Conservation (phyloP, 2,797 vertebrate species). For the Salmo trutta region DNA sequence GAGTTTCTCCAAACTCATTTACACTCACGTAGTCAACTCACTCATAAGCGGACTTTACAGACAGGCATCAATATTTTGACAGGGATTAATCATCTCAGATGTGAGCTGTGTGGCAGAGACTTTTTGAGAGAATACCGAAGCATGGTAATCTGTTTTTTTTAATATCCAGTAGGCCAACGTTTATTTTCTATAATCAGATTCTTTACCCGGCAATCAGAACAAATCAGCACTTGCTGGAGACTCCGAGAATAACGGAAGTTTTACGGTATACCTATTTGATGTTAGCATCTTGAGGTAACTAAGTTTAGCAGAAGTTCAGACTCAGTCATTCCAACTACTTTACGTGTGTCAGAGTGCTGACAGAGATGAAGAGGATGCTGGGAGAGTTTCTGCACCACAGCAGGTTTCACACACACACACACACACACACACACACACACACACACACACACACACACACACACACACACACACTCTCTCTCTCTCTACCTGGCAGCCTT, state of each 20-base stretch:
- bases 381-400: constrained; percentile 3
- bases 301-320: neutral
- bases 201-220: neutral
- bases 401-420: neutral
- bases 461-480: neutral
- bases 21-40: neutral
- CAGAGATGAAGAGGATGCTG: neutral
- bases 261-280: neutral
- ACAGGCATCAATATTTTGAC: neutral
- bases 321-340: neutral
- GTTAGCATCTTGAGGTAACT: neutral
- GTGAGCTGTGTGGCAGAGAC: neutral
- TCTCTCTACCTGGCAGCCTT: neutral
- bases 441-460: too few relatives aligned
- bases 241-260: neutral
- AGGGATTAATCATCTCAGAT: neutral
- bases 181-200: neutral
- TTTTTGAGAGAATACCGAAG: neutral
- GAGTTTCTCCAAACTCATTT: neutral
- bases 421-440: too few relatives aligned
- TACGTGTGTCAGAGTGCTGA: constrained; percentile 1
- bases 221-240: neutral
- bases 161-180: neutral
- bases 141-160: neutral
- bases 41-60: neutral